These are phyloP conservation scores for Drosophila prostipennis DNA, from an alignment of 2,888 invertebrate species.

Conservation along the genomic window DNA sequence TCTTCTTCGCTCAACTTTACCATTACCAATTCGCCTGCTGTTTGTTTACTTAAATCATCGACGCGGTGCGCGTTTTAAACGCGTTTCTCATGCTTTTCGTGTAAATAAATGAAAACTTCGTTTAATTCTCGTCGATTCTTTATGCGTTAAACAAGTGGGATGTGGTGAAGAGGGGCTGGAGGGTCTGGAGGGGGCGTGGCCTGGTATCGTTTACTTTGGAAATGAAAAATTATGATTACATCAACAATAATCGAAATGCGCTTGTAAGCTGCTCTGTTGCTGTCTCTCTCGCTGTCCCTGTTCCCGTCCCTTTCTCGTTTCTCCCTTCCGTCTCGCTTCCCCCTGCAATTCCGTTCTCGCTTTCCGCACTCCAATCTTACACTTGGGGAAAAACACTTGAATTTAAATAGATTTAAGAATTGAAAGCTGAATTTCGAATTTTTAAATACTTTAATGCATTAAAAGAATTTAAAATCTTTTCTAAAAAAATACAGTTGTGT, in stretches of 20 bases:
- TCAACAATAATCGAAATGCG: slow-evolving; percentile 80
- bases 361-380: slow-evolving; percentile 45
- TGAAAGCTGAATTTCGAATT: no score
- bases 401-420: no score
- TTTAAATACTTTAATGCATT: no score
- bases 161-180: background rate
- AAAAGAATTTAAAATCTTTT: no score
- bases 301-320: slow-evolving; percentile 11
- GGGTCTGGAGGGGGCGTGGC: slow-evolving; percentile 21
- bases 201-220: slow-evolving; percentile 76
- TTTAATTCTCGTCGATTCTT: slow-evolving; percentile 73
- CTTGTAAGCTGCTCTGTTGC: slow-evolving; percentile 67
- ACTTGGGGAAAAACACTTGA: background rate
- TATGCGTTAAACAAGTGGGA: slow-evolving; percentile 39
- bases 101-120: slow-evolving; percentile 78
- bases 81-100: slow-evolving; percentile 60
- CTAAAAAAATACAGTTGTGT: no score
- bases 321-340: slow-evolving; percentile 9
- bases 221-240: slow-evolving; percentile 80
- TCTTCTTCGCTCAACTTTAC: background rate
- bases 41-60: slow-evolving; percentile 74
- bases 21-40: slow-evolving; percentile 13
- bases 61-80: slow-evolving; percentile 67
- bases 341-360: slow-evolving; percentile 30
- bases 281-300: slow-evolving; percentile 33